These are phyloP conservation scores for Eubasilissa splendida DNA, from an alignment of 2,888 invertebrate genomes.

Conservation along the genomic window DNA sequence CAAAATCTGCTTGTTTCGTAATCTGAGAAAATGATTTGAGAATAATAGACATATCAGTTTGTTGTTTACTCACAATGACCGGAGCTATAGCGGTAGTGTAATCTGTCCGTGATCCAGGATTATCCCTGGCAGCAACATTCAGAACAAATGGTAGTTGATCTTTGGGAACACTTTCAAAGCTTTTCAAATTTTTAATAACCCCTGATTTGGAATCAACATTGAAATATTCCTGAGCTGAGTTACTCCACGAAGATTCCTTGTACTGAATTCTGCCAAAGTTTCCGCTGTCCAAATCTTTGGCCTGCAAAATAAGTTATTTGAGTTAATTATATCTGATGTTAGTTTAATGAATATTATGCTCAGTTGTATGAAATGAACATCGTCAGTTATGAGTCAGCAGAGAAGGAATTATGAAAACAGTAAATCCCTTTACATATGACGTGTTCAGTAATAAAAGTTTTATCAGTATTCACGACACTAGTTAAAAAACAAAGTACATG, in stretches of 20 bases:
- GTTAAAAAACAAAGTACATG: too few species aligned
- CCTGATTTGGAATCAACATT: conserved; percentile 83
- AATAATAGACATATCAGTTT: not conserved
- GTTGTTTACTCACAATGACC: conserved; percentile 73
- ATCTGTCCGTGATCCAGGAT: conserved; percentile 77
- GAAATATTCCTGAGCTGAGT: conserved; percentile 77
- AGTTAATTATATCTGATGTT: not conserved
- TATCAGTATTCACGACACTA: too few species aligned
- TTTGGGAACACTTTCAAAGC: conserved; percentile 78
- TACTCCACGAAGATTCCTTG: conserved; percentile 70
- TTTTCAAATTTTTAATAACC: conserved; percentile 81
- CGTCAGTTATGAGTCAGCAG: not conserved
- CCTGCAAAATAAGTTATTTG: conserved; percentile 66
- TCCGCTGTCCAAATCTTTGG: conserved; percentile 89
- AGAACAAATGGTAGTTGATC: conserved; percentile 82
- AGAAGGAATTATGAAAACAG: too few species aligned
- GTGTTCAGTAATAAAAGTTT: too few species aligned
- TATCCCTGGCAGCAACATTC: conserved; percentile 81
- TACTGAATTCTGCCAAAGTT: conserved; percentile 87
- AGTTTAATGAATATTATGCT: too few species aligned
- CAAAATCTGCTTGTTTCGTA: too few species aligned
- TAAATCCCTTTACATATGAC: too few species aligned
- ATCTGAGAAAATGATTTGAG: too few species aligned
- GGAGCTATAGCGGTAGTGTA: conserved; percentile 77
- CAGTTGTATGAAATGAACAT: not conserved